phyloP scores from a whole-genome alignment of 2,888 invertebrate genomes.

The Heliconius erato region DNA sequence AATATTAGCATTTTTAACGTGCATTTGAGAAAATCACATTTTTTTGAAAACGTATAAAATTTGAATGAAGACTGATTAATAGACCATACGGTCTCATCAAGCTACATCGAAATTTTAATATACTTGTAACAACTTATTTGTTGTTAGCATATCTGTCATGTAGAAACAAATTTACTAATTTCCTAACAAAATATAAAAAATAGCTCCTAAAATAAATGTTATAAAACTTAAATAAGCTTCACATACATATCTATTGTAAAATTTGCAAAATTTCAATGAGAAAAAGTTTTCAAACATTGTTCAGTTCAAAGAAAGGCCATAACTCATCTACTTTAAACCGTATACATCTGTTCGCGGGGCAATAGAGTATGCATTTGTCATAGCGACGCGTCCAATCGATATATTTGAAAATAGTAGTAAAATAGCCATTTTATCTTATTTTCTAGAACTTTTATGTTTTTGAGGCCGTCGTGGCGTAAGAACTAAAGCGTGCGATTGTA shows the following conservation, averaged over 20 bases:
- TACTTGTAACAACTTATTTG: too few relatives aligned
- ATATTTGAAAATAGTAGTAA: constrained; percentile 29
- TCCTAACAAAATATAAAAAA: background rate
- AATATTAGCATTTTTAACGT: too few relatives aligned
- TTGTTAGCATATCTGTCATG: too few relatives aligned
- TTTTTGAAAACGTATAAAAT: too few relatives aligned
- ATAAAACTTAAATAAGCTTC: background rate
- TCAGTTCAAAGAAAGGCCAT: constrained; percentile 45
- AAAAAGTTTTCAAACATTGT: constrained; percentile 42
- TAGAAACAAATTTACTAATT: too few relatives aligned
- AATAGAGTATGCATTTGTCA: constrained; percentile 56
- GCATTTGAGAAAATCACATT: too few relatives aligned
- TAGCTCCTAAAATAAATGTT: background rate
- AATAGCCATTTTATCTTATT: constrained; percentile 28
- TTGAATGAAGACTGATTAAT: too few relatives aligned
- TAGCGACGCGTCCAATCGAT: constrained; percentile 51
- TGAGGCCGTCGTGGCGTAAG: too few relatives aligned
- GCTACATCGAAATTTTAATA: too few relatives aligned
- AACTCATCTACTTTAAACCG: constrained; percentile 49
- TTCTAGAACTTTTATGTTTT: background rate
- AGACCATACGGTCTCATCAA: too few relatives aligned
- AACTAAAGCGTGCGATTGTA: too few relatives aligned
- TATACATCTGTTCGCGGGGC: constrained; percentile 54
- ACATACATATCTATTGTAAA: constrained; percentile 4
- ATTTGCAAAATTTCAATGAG: constrained; percentile 18